Evolutionary conservation across 2,888 invertebrate species (phyloP).

Genomic region (Belgica antarctica): DNA sequence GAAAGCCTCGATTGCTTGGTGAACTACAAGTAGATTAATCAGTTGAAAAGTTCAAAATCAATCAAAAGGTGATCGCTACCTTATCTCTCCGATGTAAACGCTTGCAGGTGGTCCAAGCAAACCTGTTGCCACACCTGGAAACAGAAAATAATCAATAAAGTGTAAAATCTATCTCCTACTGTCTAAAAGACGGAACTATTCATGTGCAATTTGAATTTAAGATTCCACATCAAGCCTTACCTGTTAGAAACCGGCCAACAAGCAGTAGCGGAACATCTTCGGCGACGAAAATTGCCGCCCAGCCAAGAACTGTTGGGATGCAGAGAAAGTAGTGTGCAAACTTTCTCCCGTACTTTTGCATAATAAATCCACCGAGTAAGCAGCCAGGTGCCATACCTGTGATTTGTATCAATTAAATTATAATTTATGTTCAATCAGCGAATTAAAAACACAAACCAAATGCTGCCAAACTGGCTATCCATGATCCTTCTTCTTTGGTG

Average conservation of each 20-base stretch:
- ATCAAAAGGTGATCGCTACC: conserved; percentile 45
- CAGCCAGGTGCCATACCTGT: conserved; percentile 64
- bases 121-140: conserved; percentile 59
- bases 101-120: conserved; percentile 59
- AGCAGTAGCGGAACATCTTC: conserved; percentile 55
- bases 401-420: not conserved
- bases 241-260: conserved; percentile 58
- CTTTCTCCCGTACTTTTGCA: conserved; percentile 63
- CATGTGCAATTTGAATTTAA: no score
- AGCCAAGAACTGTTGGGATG: conserved; percentile 61
- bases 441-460: not conserved
- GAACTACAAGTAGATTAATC: conserved; percentile 48
- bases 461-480: conserved; percentile 58
- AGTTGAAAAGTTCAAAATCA: not conserved
- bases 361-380: conserved; percentile 60
- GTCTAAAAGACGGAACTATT: no score
- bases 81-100: conserved; percentile 62
- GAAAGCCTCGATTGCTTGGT: conserved; percentile 61
- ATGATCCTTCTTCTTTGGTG: conserved; percentile 58
- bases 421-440: not conserved
- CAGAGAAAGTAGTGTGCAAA: conserved; percentile 59
- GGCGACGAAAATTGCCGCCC: conserved; percentile 61
- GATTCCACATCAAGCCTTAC: no score
- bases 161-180: no score
- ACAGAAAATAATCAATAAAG: no score